Evolutionary conservation across 1,140 invertebrate species (phyloP), one percentile per base, ranked within the genome.

Genomic region (Drepana arcuata): DNA sequence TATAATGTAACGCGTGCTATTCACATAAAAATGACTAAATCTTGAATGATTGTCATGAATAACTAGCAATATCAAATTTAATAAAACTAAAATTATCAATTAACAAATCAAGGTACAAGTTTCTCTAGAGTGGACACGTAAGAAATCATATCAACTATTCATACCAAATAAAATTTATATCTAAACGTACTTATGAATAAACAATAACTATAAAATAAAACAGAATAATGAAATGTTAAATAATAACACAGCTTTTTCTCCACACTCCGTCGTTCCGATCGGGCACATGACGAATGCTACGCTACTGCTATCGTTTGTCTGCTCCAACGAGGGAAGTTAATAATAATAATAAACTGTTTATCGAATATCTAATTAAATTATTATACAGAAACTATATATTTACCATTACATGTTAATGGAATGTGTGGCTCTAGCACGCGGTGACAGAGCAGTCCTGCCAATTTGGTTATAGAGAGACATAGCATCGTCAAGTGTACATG

Each of bases 181-280:
- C 78, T 82, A 82, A 82, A 82, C 71, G 46, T 41, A 58, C 72
- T 69, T 78, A 80, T 45, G 51, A 74, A 78, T 78, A 81, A 82
- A 81, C 59, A 70, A 81, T 78, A 72, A 78, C 71, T 79, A 82
- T 74, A 72, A 82, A 77, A 79, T 79, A 82, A 78, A 79, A 75
- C 70, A 81, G 67, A 73, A 68, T 74, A 78, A 67, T 75, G 70
- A 70, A 77, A 73, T 73, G 69, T 79, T 81, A 79, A 75, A 77
- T 77, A 71, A 77, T 82, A 82, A 79, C 77, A 82, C 77, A 82
- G 77, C 67, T 75, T 75, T 74, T 56, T 64, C 62, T 64, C 66
- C 65, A 68, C 63, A 62, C 67, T 69, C 59, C 64, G 54, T 61
- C 57, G 61, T 68, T 65, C 47, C 61, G 38, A 56, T 57, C 50